Percentiles rank a stretch among this genome's conserved stretches.
phyloP scores from a whole-genome alignment of 2,797 vertebrate species.

The Toxotes lorentzi region DNA sequence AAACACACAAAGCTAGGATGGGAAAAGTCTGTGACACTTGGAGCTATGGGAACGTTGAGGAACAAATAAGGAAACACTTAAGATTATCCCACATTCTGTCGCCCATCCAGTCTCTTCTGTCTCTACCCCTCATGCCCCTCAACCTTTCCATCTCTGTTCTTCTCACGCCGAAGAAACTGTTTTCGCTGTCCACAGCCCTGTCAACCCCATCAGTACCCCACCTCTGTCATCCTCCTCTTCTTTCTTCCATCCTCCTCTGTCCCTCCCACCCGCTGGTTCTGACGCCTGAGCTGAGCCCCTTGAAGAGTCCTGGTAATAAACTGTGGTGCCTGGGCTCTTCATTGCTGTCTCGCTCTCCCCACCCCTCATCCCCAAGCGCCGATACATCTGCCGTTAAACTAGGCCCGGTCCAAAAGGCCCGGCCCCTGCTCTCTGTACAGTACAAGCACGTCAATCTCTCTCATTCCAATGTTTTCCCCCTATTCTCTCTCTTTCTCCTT shows the following conservation, averaged over 20 bases:
- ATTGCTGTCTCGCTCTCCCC: conserved; percentile 79
- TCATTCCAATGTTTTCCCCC: conserved; percentile 48
- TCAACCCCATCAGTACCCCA: conserved; percentile 74
- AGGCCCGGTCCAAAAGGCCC: conserved; percentile 62
- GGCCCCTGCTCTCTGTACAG: conserved; percentile 66
- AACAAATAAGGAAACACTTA: conserved; percentile 68
- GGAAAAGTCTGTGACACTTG: conserved; percentile 60
- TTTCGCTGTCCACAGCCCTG: conserved; percentile 70
- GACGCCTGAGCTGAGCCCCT: conserved; percentile 81
- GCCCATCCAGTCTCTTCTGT: conserved; percentile 40
- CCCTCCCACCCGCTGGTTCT: conserved; percentile 77
- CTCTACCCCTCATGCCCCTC: conserved; percentile 30
- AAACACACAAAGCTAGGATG: conserved; percentile 40
- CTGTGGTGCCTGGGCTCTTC: conserved; percentile 82
- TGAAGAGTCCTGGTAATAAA: conserved; percentile 83
- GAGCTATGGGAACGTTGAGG: conserved; percentile 58
- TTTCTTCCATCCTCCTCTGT: conserved; percentile 62
- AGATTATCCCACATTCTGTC: conserved; percentile 56
- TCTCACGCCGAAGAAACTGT: conserved; percentile 54
- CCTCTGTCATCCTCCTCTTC: conserved; percentile 73
- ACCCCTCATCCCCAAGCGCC: conserved; percentile 67
- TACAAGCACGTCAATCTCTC: conserved; percentile 65
- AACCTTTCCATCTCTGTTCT: conserved; percentile 43
- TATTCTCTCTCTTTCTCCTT: conserved; percentile 56
- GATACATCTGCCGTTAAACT: conserved; percentile 72